phyloP scores from a whole-genome alignment of 2,797 vertebrate genomes.

The Poeciliopsis turneri region DNA sequence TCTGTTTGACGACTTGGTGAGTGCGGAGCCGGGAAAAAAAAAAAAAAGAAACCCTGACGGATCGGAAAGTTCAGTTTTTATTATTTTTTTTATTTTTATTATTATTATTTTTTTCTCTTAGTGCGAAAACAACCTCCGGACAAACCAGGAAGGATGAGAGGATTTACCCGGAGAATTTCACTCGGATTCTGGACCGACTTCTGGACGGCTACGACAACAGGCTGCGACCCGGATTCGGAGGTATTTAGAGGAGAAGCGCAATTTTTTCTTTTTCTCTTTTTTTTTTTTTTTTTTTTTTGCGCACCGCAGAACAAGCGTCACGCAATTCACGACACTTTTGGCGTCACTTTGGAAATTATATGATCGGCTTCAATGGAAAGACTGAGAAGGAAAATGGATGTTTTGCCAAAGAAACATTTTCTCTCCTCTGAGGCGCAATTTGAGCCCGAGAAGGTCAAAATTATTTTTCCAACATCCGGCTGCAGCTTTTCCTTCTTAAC shows the following conservation, averaged over 20 bases:
- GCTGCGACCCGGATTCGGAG: conserved; percentile 97
- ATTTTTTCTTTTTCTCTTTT: background rate
- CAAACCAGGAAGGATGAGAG: conserved; percentile 90
- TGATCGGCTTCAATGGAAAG: background rate
- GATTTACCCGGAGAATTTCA: conserved; percentile 97
- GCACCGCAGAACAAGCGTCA: background rate
- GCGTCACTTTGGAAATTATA: background rate
- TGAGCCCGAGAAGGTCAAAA: background rate
- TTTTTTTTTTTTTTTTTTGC: background rate
- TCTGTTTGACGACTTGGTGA: conserved; percentile 92
- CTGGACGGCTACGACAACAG: conserved; percentile 98
- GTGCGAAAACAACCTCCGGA: conserved; percentile 87
- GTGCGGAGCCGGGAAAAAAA: conserved; percentile 50
- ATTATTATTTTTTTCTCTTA: conserved; percentile 56
- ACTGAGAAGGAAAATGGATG: background rate
- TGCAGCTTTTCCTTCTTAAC: background rate
- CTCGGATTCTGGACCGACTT: conserved; percentile 94
- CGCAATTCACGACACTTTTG: background rate
- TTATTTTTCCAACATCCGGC: background rate
- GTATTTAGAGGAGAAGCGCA: conserved; percentile 74
- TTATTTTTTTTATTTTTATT: background rate
- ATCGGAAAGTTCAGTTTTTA: background rate
- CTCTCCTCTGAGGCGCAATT: background rate
- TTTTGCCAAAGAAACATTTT: background rate
- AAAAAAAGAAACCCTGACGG: background rate